Evolutionary conservation across 35 echinoderm and acorn worm genomes (phyloP), one percentile per base, ranked within the genome.

Genomic region (Apostichopus japonicus): DNA sequence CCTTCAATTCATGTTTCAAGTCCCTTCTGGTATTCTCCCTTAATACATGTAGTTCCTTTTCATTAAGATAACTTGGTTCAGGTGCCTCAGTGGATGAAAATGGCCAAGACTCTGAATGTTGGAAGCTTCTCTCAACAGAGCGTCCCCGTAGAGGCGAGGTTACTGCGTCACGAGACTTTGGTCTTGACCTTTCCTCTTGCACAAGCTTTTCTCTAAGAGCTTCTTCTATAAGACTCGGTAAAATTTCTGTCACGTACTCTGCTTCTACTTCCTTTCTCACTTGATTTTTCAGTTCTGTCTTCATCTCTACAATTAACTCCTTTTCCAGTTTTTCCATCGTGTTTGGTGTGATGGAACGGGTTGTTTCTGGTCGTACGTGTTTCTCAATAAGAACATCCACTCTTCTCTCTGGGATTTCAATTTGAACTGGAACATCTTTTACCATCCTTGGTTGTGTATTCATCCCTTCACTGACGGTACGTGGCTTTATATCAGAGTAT

Each of bases 1-100:
- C 3, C 33, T 73, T 90, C 25, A 90, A 8, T 77, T 90, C 88
- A 78, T 24, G 33, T 78, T 51, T 90, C 11, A 90, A 27, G 53
- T 90, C 88, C 21, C 56, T 13, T 25, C 88, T 23, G 13, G 76
- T 79, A 53, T 91, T 77, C 58, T 91, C 72, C 72, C 25, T 89
- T 63, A 89, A 73, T 22, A 91, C 76, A 21, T 91, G 72, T 51
- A 61, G n/a, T 54, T 89, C 86, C 63, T 73, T 91, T 33, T 91
- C 90, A 44, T 14, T 53, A 2, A 91, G 8, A 53, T 91, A 54
- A 16, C 22, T 77, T 23, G 53, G 1, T 16, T 77, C 71, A 16
- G 76, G 90, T 77, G 90, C 73, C 17, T 91, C 90, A 56, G 90
- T 91, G 9, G 90, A 91, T 13, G 72, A 61, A 33, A 91, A 91